Evolutionary conservation across 2,113 vertebrate genomes (phyloP), one percentile per base, ranked within the genome.

Genomic region (Pitta sordida): DNA sequence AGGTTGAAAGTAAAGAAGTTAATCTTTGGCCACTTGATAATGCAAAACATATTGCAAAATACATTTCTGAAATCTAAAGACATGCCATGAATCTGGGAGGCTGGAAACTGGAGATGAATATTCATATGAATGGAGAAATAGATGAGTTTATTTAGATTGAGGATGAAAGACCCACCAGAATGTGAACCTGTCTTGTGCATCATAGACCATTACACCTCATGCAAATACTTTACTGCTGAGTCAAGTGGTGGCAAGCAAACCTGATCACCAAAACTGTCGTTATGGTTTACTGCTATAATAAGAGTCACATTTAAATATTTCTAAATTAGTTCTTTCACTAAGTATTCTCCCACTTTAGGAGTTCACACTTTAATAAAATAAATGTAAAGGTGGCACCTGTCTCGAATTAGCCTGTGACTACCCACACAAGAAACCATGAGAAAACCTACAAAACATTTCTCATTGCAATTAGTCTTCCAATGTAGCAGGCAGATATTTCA

Each of bases 201-300:
- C 87, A 68, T 70, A 89, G 76, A 78, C 32, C 60, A 70, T 23
- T 74, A 30, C 27, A 39, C 44, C 59, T 62, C 80, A 83, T 51
- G 73, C 71, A 81, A 94, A 83, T 43, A 65, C 24, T 83, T 86
- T 10, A 81, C 51, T 74, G 64, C 55, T 91, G 68, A 88, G 68
- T 81, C 55, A 86, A 88, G 48, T 36, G 67, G 24, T 4, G 37
- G 51, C 46, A 88, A 91, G 48, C 78, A 32, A 90, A 46, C 48
- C 51, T 55, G 65, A 62, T 51, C 59, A 65, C 73, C 43, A 65
- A 26, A 18, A 13, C 43, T 46, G 32, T 0, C 1, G 55, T 62
- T 53, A 53, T 21, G 11, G 51, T 83, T 80, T 59, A 55, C 27
- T 88, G 29, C 68, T 86, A n/a, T 55, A 44, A 69, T 46, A 93